Evolutionary conservation across 2,113 vertebrate genomes (phyloP).

Genomic region (Ageneiosus marmoratus): DNA sequence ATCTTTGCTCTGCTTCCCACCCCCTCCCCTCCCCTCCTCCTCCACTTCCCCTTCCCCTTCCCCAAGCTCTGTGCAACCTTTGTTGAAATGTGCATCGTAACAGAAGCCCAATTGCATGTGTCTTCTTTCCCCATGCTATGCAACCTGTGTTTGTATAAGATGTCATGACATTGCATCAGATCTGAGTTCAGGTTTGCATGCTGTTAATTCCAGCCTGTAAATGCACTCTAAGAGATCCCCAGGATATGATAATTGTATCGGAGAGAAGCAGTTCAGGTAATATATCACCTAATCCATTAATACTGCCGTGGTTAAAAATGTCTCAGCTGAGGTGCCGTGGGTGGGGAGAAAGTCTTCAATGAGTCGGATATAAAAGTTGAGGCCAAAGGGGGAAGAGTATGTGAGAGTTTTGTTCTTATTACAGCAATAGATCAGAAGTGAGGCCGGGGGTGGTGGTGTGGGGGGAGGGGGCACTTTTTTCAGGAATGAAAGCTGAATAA

Average conservation of each 20-base stretch:
- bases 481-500: slow-evolving; percentile 57
- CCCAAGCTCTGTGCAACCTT: background rate
- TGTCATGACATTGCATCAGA: slow-evolving; percentile 58
- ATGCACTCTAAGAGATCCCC: background rate
- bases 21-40: background rate
- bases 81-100: slow-evolving; percentile 5
- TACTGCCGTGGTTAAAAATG: background rate
- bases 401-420: slow-evolving; percentile 26
- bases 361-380: slow-evolving; percentile 25
- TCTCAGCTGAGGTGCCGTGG: background rate
- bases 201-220: background rate
- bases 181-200: slow-evolving; percentile 49
- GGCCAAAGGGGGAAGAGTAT: no score
- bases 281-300: slow-evolving; percentile 22
- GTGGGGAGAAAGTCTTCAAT: slow-evolving; percentile 18
- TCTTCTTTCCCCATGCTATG: slow-evolving; percentile 10
- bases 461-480: no score
- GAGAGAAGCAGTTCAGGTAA: slow-evolving; percentile 1
- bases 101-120: slow-evolving; percentile 23
- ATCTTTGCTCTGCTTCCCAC: background rate
- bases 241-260: background rate
- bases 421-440: slow-evolving; percentile 39
- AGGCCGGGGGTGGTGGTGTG: background rate
- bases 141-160: slow-evolving; percentile 57
- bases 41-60: background rate